Conservation (phyloP, 2,113 vertebrate genomes). For the Aegithalos caudatus region DNA sequence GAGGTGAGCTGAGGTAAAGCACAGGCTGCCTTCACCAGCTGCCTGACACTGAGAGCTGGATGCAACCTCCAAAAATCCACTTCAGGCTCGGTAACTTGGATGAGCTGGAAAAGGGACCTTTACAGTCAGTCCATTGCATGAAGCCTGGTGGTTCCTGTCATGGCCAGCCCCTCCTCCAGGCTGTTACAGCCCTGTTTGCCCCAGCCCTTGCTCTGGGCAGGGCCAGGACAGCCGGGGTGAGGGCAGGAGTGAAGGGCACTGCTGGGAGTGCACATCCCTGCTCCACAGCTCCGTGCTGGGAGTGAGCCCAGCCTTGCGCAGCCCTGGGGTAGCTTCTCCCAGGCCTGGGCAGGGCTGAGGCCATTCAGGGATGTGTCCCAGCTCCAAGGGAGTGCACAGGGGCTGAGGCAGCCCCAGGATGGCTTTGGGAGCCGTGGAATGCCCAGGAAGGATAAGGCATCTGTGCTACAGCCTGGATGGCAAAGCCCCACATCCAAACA, state of each 20-base stretch:
- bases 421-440: not conserved
- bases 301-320: not conserved
- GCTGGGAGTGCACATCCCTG: fast-evolving
- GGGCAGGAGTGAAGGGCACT: not conserved
- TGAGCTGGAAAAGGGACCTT: not conserved
- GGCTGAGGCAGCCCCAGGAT: not conserved
- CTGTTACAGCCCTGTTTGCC: not conserved
- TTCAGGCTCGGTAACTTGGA: not conserved
- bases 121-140: too few species aligned
- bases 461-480: fast-evolving
- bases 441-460: not conserved
- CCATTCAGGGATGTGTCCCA: not conserved
- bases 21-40: not conserved
- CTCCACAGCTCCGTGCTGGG: not conserved
- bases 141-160: fast-evolving
- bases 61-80: not conserved
- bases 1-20: not conserved
- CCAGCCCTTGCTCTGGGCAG: not conserved
- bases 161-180: not conserved
- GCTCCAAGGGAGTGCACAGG: not conserved
- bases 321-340: not conserved
- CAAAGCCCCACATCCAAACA: not conserved
- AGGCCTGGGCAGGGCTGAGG: not conserved
- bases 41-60: not conserved
- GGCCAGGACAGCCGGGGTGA: not conserved